Evolutionary conservation across 2,113 vertebrate genomes (phyloP), one percentile per base, ranked within the genome.

Genomic region (Meleagris gallopavo): DNA sequence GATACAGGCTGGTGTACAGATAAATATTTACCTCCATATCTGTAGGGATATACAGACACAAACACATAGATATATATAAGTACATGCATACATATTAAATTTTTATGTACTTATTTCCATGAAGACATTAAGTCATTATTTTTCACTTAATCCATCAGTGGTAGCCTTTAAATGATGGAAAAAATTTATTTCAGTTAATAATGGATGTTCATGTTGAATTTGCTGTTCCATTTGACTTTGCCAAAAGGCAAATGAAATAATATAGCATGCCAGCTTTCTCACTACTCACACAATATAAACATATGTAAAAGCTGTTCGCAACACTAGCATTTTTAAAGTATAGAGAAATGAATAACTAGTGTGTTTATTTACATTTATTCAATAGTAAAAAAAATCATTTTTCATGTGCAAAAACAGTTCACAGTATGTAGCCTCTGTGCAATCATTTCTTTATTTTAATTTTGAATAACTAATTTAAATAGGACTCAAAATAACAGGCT

Each of bases 21-120:
- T 62, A 60, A 1, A 36, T 30, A 6, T 83, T 88, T 66, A 24
- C 27, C 15, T 66, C 22, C 10, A 2, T 55, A 72, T 34, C 32
- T 50, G 3, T 11, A 64, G 20, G 50, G 15, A 34, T 36, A 34
- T 29, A 45, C 6, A 61, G 75, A n/a, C 58, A 20, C 6, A 69
- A 13, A 66, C 8, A 75, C 38, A 24, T 0, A n/a, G 50, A 21
- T 11, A 8, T 20, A 22, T 43, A 3, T 19, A 21, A 6, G 6
- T 24, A 61, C 46, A 21, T 14, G 8, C 0, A 2, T 7, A 16
- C 6, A 20, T 32, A 30, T 2, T 3, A 34, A 38, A 69, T n/a
- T 21, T 43, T 40, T n/a, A 36, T 57, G 2, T 30, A 32, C 9
- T 82, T 78, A 36, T 36, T 74, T 86, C 21, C 18, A 84, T 4